Percentiles rank a stretch among this genome's conserved stretches.
Evolutionary conservation across 1,140 invertebrate species (phyloP).

Genomic region (Anastrepha ludens): DNA sequence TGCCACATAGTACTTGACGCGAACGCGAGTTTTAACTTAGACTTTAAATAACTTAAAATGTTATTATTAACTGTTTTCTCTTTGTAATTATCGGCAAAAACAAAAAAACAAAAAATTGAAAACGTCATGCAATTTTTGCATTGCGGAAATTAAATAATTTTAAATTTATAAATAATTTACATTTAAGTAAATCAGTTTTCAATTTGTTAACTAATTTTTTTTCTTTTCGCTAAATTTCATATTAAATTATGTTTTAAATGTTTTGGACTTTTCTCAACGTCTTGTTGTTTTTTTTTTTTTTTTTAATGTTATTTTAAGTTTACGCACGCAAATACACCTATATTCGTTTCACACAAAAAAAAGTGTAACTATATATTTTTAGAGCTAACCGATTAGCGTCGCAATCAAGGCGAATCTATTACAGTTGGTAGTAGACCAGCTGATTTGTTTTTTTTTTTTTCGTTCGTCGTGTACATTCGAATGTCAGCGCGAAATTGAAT

Average conservation of each 20-base stretch:
- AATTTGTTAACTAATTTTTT: conserved; percentile 51
- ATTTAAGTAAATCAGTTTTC: conserved; percentile 43
- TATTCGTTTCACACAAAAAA: conserved; percentile 30
- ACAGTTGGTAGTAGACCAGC: no score
- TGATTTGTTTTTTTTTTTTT: no score
- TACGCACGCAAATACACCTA: conserved; percentile 3
- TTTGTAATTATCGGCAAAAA: background rate
- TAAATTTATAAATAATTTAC: conserved; percentile 33
- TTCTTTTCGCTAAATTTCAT: conserved; percentile 38
- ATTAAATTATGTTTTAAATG: conserved; percentile 2
- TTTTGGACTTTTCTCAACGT: background rate
- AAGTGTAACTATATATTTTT: background rate
- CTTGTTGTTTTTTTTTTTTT: background rate
- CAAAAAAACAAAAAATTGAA: background rate
- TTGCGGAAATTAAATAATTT: conserved; percentile 30
- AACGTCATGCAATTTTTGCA: conserved; percentile 35
- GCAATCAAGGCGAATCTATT: background rate
- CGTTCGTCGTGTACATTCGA: no score
- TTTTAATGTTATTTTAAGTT: conserved; percentile 22
- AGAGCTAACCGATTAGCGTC: background rate
- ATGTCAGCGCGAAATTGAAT: no score
- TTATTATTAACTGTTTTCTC: background rate
- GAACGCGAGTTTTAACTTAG: background rate
- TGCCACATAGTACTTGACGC: no score
- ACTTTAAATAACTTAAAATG: background rate